phyloP scores from a whole-genome alignment of 1,140 invertebrate species.

The Achroia grisella region DNA sequence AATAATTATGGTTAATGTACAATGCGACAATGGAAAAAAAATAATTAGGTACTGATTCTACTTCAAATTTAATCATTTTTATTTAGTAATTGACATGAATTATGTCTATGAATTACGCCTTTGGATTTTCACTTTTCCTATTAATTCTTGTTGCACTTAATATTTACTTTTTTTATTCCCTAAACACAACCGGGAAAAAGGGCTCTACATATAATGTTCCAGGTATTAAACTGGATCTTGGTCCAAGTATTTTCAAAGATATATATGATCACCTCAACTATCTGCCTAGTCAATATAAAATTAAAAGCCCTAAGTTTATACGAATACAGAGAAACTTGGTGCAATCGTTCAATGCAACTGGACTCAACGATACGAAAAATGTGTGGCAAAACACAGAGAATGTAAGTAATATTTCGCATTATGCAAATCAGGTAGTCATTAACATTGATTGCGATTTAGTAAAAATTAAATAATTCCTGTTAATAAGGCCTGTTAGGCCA shows the following conservation, averaged over 20 bases:
- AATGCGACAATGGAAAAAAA: too few relatives aligned
- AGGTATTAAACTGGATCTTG: constrained; percentile 35
- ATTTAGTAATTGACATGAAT: constrained; percentile 17
- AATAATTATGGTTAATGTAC: too few relatives aligned
- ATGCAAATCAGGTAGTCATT: too few relatives aligned
- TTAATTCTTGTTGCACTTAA: constrained; percentile 51
- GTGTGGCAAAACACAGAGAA: constrained; percentile 39
- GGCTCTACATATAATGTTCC: constrained; percentile 31
- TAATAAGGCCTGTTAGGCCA: too few relatives aligned
- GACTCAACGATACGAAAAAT: constrained; percentile 19
- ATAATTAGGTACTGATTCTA: too few relatives aligned
- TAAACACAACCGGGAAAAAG: constrained; percentile 37
- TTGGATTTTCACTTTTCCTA: constrained; percentile 54
- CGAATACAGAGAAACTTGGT: constrained; percentile 37
- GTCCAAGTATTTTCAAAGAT: constrained; percentile 44
- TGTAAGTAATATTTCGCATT: constrained; percentile 37
- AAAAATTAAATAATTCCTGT: too few relatives aligned
- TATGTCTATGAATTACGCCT: constrained; percentile 61
- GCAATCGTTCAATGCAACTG: constrained; percentile 40
- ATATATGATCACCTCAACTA: constrained; percentile 53
- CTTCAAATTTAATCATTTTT: too few relatives aligned
- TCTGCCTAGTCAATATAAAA: constrained; percentile 49
- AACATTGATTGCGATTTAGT: too few relatives aligned
- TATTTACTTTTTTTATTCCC: constrained; percentile 59
- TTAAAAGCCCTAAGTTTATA: constrained; percentile 42